Conservation (phyloP, 2,113 vertebrate genomes). For the Carassius gibelio region DNA sequence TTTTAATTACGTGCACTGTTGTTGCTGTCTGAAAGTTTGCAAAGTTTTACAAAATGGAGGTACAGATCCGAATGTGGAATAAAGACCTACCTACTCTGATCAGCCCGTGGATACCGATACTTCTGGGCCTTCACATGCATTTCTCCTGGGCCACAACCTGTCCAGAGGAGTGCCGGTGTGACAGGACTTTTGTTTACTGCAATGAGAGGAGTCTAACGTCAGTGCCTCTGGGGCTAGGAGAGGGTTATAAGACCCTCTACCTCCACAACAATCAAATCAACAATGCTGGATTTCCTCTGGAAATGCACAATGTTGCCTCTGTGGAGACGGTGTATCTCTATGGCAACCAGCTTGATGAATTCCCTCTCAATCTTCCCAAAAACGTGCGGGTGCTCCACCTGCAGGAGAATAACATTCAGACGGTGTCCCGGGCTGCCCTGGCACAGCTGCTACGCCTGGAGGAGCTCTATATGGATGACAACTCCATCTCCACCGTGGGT, state of each 20-base stretch:
- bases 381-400: constrained; percentile 88
- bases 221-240: constrained; percentile 93
- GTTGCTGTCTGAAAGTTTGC: constrained; percentile 36
- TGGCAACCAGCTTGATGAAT: constrained; percentile 92
- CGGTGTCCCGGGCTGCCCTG: constrained; percentile 86
- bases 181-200: constrained; percentile 93
- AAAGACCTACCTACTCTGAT: constrained; percentile 79
- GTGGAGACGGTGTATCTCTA: constrained; percentile 93
- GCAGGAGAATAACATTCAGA: constrained; percentile 96
- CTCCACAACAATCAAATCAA: constrained; percentile 98
- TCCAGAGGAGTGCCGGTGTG: constrained; percentile 90
- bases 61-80: constrained; percentile 81
- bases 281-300: constrained; percentile 91
- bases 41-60: constrained; percentile 82
- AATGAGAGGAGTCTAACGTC: constrained; percentile 94
- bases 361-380: constrained; percentile 91
- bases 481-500: constrained; percentile 91
- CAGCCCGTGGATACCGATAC: constrained; percentile 84
- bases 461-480: constrained; percentile 90
- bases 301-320: constrained; percentile 87
- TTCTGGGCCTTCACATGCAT: constrained; percentile 85
- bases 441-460: constrained; percentile 88
- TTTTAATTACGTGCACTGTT: constrained; percentile 25
- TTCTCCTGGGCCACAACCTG: constrained; percentile 81
- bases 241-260: constrained; percentile 93